phyloP scores from a whole-genome alignment of 2,888 invertebrate genomes.

The Sphaeridia pumilis region DNA sequence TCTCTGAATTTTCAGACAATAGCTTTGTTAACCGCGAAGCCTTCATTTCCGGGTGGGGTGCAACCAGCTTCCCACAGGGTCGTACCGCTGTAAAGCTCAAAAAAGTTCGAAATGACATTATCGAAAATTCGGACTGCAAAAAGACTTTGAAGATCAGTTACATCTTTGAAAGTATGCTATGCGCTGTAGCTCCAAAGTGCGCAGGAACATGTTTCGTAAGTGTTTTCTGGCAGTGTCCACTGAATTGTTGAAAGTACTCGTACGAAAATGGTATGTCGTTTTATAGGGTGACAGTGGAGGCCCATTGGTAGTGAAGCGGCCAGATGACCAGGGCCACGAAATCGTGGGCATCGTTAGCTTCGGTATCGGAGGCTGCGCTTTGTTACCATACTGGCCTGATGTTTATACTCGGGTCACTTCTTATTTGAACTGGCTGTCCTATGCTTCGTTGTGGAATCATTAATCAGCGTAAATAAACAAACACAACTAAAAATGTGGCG shows the following conservation, averaged over 20 bases:
- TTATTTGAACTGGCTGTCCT: slow-evolving; percentile 38
- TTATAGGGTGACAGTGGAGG: slow-evolving; percentile 38
- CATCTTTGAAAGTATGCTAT: slow-evolving; percentile 39
- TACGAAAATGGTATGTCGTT: neutral
- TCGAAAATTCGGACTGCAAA: slow-evolving; percentile 39
- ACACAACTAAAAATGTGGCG: too few species aligned
- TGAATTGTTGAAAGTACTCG: neutral
- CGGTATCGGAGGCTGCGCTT: slow-evolving; percentile 40
- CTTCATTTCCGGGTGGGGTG: slow-evolving; percentile 40
- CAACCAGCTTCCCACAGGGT: slow-evolving; percentile 39
- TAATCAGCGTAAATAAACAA: too few species aligned
- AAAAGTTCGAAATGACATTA: slow-evolving; percentile 38
- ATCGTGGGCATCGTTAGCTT: slow-evolving; percentile 41
- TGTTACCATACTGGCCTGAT: slow-evolving; percentile 40
- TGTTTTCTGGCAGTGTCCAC: too few species aligned
- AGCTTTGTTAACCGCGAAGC: slow-evolving; percentile 35
- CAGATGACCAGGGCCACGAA: slow-evolving; percentile 35
- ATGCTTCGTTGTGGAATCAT: slow-evolving; percentile 11
- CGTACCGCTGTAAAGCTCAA: slow-evolving; percentile 39
- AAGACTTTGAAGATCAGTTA: slow-evolving; percentile 39
- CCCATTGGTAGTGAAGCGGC: slow-evolving; percentile 37
- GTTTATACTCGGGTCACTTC: slow-evolving; percentile 40
- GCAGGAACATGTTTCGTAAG: slow-evolving; percentile 42
- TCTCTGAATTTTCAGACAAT: neutral
- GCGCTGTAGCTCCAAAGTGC: slow-evolving; percentile 39